Conservation (phyloP, 2,888 invertebrate species). For the Vandiemenella viatica region DNA sequence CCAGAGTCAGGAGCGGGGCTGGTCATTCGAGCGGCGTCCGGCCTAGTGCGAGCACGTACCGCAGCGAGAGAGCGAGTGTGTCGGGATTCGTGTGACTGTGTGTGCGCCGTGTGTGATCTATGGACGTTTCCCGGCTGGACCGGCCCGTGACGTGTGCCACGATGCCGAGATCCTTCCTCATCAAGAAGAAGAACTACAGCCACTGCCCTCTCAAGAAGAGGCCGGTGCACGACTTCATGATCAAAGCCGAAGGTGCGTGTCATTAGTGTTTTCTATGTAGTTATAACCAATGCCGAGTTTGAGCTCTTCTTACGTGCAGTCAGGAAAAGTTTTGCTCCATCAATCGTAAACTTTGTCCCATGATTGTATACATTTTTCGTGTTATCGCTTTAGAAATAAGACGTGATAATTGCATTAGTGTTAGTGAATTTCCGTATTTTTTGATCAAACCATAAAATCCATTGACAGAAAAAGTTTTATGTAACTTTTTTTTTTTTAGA, state of each 20-base stretch:
- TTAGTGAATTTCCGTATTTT: too few species aligned
- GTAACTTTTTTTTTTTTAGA: too few species aligned
- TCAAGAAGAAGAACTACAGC: constrained; percentile 55
- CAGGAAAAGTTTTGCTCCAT: too few species aligned
- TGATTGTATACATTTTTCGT: too few species aligned
- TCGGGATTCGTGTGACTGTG: not conserved
- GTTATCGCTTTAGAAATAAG: too few species aligned
- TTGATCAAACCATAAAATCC: too few species aligned
- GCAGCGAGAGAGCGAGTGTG: not conserved
- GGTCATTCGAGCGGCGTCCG: constrained; percentile 9
- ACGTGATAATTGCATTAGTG: too few species aligned
- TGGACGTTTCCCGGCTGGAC: not conserved
- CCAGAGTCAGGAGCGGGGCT: constrained; percentile 5
- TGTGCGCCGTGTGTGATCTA: not conserved
- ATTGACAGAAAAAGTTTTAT: too few species aligned
- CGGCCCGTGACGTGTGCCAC: constrained; percentile 5
- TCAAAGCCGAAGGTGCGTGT: constrained; percentile 34
- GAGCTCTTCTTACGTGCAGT: too few species aligned
- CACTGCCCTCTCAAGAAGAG: constrained; percentile 86
- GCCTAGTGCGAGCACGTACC: constrained; percentile 13
- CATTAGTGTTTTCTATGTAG: not conserved
- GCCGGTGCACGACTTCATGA: constrained; percentile 46
- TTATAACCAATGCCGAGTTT: too few species aligned
- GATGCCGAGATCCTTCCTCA: constrained; percentile 30
- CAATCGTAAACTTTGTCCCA: too few species aligned